phyloP scores from a whole-genome alignment of 92 coral and sea anemone genomes.

The Porites rus region DNA sequence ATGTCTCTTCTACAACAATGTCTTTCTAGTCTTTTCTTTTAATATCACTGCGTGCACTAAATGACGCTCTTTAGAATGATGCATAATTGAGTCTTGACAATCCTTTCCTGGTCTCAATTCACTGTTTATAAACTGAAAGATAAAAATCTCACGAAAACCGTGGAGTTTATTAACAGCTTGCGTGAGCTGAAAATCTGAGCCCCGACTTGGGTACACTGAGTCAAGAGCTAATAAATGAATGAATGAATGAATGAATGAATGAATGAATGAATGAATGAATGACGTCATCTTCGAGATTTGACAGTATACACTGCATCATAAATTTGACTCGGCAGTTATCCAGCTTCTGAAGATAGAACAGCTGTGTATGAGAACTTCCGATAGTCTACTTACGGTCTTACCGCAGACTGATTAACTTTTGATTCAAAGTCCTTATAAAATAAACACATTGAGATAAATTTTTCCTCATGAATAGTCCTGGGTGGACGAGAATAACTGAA shows the following conservation, averaged over 20 bases:
- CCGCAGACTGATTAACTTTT: constrained; percentile 2
- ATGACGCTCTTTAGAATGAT: neutral
- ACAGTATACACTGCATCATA: too few species aligned
- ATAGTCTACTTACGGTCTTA: neutral
- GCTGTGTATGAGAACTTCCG: neutral
- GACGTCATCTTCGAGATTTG: too few species aligned
- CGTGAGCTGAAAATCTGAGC: neutral
- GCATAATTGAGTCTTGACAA: neutral
- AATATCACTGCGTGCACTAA: neutral
- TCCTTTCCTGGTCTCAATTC: neutral
- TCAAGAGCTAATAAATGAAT: too few species aligned
- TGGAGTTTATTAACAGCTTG: neutral
- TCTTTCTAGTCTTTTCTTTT: neutral
- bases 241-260: too few species aligned
- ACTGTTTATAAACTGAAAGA: neutral
- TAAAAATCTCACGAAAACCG: constrained; percentile 5
- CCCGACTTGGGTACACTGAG: too few species aligned
- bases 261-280: too few species aligned
- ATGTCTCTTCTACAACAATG: neutral
- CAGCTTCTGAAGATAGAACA: neutral
- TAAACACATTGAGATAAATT: constrained; percentile 1
- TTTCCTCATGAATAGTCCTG: neutral
- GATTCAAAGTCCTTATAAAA: constrained; percentile 6
- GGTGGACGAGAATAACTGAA: constrained; percentile 1
- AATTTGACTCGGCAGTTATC: neutral